Evolutionary conservation across 1,140 invertebrate genomes (phyloP).

Genomic region (Aphaenogaster ashmeadi): DNA sequence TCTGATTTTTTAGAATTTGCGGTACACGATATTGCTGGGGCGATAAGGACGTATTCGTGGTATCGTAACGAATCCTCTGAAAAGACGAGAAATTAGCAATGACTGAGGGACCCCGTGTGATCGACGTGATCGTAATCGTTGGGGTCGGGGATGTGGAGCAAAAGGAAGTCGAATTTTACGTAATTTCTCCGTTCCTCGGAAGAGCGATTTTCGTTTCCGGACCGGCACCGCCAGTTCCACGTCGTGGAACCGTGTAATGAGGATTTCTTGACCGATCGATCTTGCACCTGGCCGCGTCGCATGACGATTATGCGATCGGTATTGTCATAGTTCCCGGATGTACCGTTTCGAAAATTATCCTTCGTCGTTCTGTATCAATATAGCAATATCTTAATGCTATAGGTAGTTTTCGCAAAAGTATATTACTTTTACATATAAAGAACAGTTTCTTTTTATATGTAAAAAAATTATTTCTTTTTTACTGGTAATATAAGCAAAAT

Average conservation of each 20-base stretch:
- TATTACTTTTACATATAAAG: not conserved
- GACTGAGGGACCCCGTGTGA: not conserved
- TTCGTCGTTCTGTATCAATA: slow-evolving; percentile 31
- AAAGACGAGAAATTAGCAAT: slow-evolving; percentile 30
- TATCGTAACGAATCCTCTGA: slow-evolving; percentile 14
- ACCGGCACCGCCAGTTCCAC: slow-evolving; percentile 51
- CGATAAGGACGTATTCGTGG: not conserved
- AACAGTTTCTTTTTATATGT: not conserved
- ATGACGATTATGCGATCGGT: slow-evolving; percentile 38
- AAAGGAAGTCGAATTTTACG: slow-evolving; percentile 45
- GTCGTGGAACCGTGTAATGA: slow-evolving; percentile 37
- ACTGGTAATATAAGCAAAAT: not conserved
- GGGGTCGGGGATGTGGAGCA: not conserved
- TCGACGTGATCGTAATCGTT: slow-evolving; percentile 24
- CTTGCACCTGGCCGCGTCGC: slow-evolving; percentile 51
- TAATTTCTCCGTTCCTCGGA: slow-evolving; percentile 47
- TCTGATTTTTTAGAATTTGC: slow-evolving; percentile 38
- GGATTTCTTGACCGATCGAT: slow-evolving; percentile 50
- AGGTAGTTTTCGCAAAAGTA: not conserved
- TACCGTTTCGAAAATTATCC: slow-evolving; percentile 11
- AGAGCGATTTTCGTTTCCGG: slow-evolving; percentile 45
- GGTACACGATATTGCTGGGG: not conserved
- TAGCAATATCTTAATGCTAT: slow-evolving; percentile 8
- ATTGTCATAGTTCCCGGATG: slow-evolving; percentile 23
- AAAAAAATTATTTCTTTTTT: not conserved